Evolutionary conservation across 1,140 invertebrate species (phyloP), one percentile per base, ranked within the genome.

Genomic region (Mactra quadrangularis): DNA sequence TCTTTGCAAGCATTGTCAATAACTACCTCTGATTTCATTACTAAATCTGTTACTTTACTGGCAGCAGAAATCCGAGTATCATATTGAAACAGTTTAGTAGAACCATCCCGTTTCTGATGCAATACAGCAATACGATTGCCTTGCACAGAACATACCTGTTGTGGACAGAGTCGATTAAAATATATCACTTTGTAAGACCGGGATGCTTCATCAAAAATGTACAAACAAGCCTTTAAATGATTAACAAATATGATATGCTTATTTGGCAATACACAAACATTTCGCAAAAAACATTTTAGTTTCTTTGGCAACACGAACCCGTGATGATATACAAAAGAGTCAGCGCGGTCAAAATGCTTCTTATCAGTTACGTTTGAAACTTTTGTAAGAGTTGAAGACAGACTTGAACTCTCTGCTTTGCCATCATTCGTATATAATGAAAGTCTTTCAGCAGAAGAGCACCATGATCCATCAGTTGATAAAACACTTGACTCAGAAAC

Each of bases 401-500:
- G 1, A 38, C 9, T 38, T 13, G 59, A 62, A n/a, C 15, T 41
- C 2, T 38, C 59, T 13, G 29, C 15, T 41, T 33, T 15, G n/a
- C 15, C 17, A n/a, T 62, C 59, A 15, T 27, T 62, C 3, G 11
- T 4, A 22, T 31, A n/a, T 35, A 31, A 62, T 4, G 35, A 62
- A 33, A 31, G 9, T 27, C 55, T 57, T 3, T 62, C 31, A 19
- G 33, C n/a, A 4, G 59, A 62, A n/a, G 59, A 62, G 35, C 17
- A 13, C 17, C 33, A 13, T 4, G 59, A 62, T 6, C 13, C 59
- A 35, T 62, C 59, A 1, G 33, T 62, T 15, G 59, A 62, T 4
- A 62, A 38, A 15, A 62, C 19, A 19, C 59, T 62, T 33, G 59
- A 62, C 35, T 62, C 59, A 35, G 59, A 62, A 2, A 62, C 3